phyloP scores from a whole-genome alignment of 2,888 invertebrate species.

The Thyatira batis region DNA sequence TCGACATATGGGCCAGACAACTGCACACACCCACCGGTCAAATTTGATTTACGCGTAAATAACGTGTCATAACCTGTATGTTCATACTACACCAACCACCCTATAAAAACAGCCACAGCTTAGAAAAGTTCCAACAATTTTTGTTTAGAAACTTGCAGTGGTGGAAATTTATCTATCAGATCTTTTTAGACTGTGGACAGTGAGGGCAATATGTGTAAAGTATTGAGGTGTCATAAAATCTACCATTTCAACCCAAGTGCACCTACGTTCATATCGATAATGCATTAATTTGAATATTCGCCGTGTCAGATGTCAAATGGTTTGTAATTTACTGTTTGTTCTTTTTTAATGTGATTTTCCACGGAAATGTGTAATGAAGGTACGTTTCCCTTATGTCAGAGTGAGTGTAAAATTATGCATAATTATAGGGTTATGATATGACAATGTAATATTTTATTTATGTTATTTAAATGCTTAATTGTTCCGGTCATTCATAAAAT shows the following conservation, averaged over 20 bases:
- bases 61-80: conserved; percentile 76
- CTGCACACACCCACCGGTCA: conserved; percentile 75
- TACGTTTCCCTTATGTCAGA: conserved; percentile 23
- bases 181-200: conserved; percentile 39
- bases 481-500: too few relatives aligned
- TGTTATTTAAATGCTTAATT: too few relatives aligned
- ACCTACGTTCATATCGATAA: conserved; percentile 75
- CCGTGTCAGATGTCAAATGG: conserved; percentile 82
- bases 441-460: too few relatives aligned
- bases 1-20: conserved; percentile 79
- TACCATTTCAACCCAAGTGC: conserved; percentile 70
- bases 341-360: conserved; percentile 60
- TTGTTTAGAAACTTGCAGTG: background rate
- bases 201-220: conserved; percentile 37
- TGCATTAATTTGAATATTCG: conserved; percentile 83
- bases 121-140: conserved; percentile 19
- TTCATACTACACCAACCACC: conserved; percentile 46
- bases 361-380: conserved; percentile 52
- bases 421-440: conserved; percentile 20
- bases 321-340: conserved; percentile 77
- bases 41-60: conserved; percentile 82
- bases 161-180: conserved; percentile 6
- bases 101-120: conserved; percentile 33
- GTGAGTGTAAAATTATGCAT: conserved; percentile 9
- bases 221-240: conserved; percentile 59